phyloP scores from a whole-genome alignment of 2,888 invertebrate genomes.

The Polyommatus icarus region DNA sequence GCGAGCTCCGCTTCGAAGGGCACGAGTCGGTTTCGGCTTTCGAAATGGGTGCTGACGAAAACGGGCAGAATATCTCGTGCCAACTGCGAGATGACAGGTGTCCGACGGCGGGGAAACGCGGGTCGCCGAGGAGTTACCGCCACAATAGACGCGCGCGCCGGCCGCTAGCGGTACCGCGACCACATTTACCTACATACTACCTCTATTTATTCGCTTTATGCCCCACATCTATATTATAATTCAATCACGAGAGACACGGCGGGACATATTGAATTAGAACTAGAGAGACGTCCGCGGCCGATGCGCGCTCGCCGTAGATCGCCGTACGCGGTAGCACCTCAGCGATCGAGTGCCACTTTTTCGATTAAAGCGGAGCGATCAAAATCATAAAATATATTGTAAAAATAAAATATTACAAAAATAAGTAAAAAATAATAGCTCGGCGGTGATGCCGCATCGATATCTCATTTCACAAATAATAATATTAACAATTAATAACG shows the following conservation, averaged over 20 bases:
- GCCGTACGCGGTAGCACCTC: not conserved
- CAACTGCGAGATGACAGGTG: too few species aligned
- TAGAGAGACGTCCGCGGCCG: not conserved
- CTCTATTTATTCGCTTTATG: constrained; percentile 13
- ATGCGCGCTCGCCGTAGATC: not conserved
- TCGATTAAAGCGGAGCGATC: constrained; percentile 1
- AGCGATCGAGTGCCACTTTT: not conserved
- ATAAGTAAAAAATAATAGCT: constrained; percentile 63
- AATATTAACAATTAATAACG: constrained; percentile 56
- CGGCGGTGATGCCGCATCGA: constrained; percentile 56
- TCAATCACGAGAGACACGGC: not conserved
- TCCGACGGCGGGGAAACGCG: not conserved
- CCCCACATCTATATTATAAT: not conserved
- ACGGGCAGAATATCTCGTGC: constrained; percentile 21
- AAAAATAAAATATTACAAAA: constrained; percentile 34
- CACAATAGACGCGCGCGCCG: not conserved
- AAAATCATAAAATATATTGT: constrained; percentile 20
- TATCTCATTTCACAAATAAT: constrained; percentile 54
- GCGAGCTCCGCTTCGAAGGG: constrained; percentile 41
- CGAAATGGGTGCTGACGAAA: not conserved
- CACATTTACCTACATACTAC: constrained; percentile 12
- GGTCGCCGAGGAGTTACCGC: not conserved
- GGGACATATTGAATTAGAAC: not conserved
- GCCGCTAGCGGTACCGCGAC: constrained; percentile 12
- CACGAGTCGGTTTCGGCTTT: constrained; percentile 27